These are phyloP conservation scores for Tenthredo mesomela DNA, from an alignment of 2,888 invertebrate species.

Conservation along the genomic window DNA sequence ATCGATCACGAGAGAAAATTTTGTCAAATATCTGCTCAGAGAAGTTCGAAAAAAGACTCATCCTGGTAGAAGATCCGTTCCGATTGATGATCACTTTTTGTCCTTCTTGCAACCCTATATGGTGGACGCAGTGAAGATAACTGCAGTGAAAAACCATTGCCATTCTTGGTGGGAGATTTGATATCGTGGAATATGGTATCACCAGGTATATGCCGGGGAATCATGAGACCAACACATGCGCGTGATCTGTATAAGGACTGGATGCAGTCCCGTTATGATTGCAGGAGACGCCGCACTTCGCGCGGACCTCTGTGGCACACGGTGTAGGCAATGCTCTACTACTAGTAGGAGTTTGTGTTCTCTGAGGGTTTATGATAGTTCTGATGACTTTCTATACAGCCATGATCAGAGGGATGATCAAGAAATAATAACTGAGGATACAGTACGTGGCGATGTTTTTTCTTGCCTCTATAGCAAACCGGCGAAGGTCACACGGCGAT, in stretches of 20 bases:
- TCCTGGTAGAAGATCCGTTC: too few species aligned
- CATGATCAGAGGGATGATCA: not conserved
- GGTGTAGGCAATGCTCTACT: slow-evolving; percentile 17
- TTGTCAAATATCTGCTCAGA: not conserved
- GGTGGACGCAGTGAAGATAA: not conserved
- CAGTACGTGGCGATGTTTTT: not conserved
- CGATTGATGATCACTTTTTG: not conserved
- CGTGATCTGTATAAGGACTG: slow-evolving; percentile 66
- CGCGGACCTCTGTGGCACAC: slow-evolving; percentile 32
- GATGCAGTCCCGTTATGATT: slow-evolving; percentile 75
- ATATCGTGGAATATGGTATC: not conserved
- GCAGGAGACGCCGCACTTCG: slow-evolving; percentile 65
- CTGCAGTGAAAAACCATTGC: not conserved
- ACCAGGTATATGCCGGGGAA: slow-evolving; percentile 37
- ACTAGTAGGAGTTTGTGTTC: not conserved
- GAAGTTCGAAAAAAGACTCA: not conserved
- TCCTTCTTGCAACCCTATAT: not conserved
- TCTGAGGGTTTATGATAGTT: not conserved
- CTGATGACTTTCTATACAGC: slow-evolving; percentile 9
- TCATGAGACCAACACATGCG: slow-evolving; percentile 51
- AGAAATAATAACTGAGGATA: not conserved
- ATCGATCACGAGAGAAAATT: not conserved
- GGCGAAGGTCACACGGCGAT: slow-evolving; percentile 27
- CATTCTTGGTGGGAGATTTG: not conserved
- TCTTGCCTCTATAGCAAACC: not conserved